Evolutionary conservation across 2,888 invertebrate genomes (phyloP).

Genomic region (Apomyelois bistriatella): DNA sequence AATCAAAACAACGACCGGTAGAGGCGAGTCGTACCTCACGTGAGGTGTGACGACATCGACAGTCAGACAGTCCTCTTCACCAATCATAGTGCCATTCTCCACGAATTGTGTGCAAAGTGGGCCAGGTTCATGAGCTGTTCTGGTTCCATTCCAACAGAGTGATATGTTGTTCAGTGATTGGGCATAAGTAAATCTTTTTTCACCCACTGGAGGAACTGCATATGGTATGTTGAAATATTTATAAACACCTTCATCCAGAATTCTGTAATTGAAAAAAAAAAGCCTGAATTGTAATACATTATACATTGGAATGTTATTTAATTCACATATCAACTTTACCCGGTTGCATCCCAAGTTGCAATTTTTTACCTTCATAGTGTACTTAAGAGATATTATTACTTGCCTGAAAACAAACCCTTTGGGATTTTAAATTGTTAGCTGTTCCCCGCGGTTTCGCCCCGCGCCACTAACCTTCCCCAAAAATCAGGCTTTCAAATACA

Average conservation of each 20-base stretch:
- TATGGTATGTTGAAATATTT: constrained; percentile 92
- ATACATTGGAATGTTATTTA: too few species aligned
- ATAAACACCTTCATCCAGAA: constrained; percentile 87
- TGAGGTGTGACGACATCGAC: constrained; percentile 91
- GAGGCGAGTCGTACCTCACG: constrained; percentile 86
- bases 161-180: constrained; percentile 83
- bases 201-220: constrained; percentile 85
- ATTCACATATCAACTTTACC: too few species aligned
- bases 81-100: constrained; percentile 82
- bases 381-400: too few species aligned
- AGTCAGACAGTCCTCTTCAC: constrained; percentile 90
- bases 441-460: too few species aligned
- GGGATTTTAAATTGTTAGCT: too few species aligned
- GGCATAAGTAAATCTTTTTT: constrained; percentile 85
- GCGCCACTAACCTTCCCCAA: too few species aligned
- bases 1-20: constrained; percentile 91
- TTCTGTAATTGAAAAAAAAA: constrained; percentile 53
- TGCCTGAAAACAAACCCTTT: too few species aligned
- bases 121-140: constrained; percentile 83
- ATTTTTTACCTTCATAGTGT: too few species aligned
- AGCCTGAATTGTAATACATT: too few species aligned
- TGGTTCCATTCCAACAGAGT: constrained; percentile 89
- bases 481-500: too few species aligned
- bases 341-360: too few species aligned
- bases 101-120: constrained; percentile 86